Percentiles rank a stretch among this genome's conserved stretches.
Conservation (phyloP, 1,140 invertebrate genomes). For the Apolygus lucorum region DNA sequence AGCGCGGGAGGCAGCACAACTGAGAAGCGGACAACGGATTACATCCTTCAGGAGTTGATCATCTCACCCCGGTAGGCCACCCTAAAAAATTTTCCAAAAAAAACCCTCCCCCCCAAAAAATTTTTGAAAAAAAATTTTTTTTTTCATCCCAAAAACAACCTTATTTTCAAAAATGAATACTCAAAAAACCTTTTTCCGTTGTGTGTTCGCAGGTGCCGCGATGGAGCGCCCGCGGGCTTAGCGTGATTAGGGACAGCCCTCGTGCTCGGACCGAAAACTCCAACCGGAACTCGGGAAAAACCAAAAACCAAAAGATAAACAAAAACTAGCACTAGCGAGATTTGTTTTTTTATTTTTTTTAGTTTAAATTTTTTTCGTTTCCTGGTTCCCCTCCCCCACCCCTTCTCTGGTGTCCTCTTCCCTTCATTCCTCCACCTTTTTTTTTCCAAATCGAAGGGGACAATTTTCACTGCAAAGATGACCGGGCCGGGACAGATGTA, state of each 20-base stretch:
- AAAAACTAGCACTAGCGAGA: no score
- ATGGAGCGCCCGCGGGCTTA: constrained; percentile 14
- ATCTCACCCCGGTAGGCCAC: constrained; percentile 4
- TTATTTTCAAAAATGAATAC: background rate
- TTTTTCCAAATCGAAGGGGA: background rate
- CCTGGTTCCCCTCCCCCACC: constrained; percentile 2
- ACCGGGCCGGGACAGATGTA: constrained; percentile 25
- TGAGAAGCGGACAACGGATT: constrained; percentile 7
- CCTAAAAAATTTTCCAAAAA: background rate
- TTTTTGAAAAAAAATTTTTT: no score
- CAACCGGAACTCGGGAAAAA: background rate
- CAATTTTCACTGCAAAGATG: background rate
- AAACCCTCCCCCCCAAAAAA: background rate
- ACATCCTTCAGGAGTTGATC: constrained; percentile 13
- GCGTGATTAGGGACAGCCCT: constrained; percentile 1
- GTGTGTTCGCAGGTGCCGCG: constrained; percentile 12
- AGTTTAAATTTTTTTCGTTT: background rate
- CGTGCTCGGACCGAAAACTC: background rate
- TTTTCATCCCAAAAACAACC: background rate
- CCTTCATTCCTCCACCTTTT: background rate
- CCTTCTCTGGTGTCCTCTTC: background rate
- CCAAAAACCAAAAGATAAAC: no score
- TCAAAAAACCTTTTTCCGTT: background rate
- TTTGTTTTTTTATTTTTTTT: constrained; percentile 1
- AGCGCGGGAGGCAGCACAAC: constrained; percentile 7